phyloP scores from a whole-genome alignment of 2,888 invertebrate species.

The Cylindroiulus punctatus region DNA sequence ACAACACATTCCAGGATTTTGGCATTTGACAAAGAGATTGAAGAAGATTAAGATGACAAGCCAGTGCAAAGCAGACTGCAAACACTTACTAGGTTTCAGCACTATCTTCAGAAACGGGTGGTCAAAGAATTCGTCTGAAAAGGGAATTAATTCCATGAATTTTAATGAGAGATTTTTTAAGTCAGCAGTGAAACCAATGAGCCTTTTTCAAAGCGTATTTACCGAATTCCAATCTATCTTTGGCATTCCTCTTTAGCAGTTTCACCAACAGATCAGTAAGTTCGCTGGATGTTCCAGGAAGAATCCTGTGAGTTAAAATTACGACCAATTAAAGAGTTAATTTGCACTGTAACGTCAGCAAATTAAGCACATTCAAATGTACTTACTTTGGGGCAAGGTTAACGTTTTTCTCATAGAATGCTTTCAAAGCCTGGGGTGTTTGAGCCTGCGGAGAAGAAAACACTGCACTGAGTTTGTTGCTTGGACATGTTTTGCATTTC shows the following conservation, averaged over 20 bases:
- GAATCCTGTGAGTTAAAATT: slow-evolving; percentile 75
- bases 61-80: background rate
- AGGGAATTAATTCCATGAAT: slow-evolving; percentile 53
- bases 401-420: slow-evolving; percentile 94
- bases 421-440: slow-evolving; percentile 96
- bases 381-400: slow-evolving; percentile 89
- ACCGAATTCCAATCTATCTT: slow-evolving; percentile 94
- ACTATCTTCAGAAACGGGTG: slow-evolving; percentile 78
- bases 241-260: slow-evolving; percentile 86
- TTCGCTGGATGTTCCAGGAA: slow-evolving; percentile 89
- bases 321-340: background rate
- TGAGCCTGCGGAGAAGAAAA: slow-evolving; percentile 76
- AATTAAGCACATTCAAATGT: background rate
- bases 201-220: background rate
- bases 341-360: background rate
- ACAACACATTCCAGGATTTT: background rate
- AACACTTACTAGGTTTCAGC: slow-evolving; percentile 59
- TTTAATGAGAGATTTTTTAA: background rate
- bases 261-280: slow-evolving; percentile 86
- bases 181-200: background rate
- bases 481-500: no score
- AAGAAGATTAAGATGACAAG: background rate
- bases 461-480: background rate
- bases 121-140: slow-evolving; percentile 84
- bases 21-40: no score